Evolutionary conservation across 2,113 vertebrate genomes (phyloP).

Genomic region (Pterophyllum scalare): DNA sequence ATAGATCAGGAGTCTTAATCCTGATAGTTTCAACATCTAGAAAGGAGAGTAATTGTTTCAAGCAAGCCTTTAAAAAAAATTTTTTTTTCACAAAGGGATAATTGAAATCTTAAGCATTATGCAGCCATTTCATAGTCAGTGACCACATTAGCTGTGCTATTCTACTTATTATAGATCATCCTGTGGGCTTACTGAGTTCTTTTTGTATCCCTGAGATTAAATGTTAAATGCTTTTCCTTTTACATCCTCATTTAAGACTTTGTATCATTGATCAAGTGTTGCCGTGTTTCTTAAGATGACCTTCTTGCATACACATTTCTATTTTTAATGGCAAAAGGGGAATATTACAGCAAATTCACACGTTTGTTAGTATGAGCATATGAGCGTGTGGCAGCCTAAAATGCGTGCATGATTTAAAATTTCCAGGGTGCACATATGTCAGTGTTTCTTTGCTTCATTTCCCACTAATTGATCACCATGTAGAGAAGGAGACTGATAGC

Average conservation of each 20-base stretch:
- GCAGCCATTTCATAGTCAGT: conserved; percentile 14
- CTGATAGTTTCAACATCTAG: conserved; percentile 17
- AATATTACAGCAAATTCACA: not conserved
- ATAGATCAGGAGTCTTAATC: conserved; percentile 26
- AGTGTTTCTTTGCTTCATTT: conserved; percentile 66
- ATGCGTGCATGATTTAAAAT: not conserved
- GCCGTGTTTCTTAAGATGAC: not conserved
- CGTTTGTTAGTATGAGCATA: not conserved
- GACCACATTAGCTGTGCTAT: not conserved
- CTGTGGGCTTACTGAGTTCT: not conserved
- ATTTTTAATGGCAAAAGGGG: not conserved
- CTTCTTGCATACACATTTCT: not conserved
- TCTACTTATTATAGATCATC: conserved; percentile 1
- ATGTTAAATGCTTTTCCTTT: not conserved
- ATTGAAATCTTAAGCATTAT: conserved; percentile 11
- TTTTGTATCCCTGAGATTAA: not conserved
- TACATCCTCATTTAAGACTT: not conserved
- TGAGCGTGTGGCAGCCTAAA: not conserved
- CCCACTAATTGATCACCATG: conserved; percentile 62
- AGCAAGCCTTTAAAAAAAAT: not conserved
- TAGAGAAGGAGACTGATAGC: conserved; percentile 50
- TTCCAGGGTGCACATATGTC: conserved; percentile 29
- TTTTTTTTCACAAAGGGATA: not conserved
- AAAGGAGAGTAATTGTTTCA: conserved; percentile 23
- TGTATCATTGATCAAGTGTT: not conserved